Conservation (phyloP, 1,140 invertebrate genomes). For the Whitmania pigra region DNA sequence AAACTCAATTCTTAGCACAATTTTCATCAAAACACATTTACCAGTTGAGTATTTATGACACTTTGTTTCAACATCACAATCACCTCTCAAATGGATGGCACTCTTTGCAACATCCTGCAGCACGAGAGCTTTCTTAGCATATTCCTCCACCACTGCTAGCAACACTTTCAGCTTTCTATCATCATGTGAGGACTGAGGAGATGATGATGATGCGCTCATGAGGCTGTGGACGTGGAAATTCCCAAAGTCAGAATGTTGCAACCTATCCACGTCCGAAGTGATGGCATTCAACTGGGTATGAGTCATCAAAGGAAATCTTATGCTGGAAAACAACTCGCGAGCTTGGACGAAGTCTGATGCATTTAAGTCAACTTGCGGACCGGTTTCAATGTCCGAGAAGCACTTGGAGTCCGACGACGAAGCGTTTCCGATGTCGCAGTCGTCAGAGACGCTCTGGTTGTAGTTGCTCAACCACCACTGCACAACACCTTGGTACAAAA, state of each 20-base stretch:
- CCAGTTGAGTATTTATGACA: too few species aligned
- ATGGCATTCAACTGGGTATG: conserved; percentile 65
- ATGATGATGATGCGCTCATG: conserved; percentile 51
- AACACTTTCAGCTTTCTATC: conserved; percentile 3
- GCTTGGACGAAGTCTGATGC: conserved; percentile 40
- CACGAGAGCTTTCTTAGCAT: not conserved
- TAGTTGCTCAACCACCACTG: conserved; percentile 35
- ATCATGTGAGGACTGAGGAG: not conserved
- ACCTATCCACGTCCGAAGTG: conserved; percentile 63
- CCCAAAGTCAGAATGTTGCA: conserved; percentile 73
- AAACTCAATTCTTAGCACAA: too few species aligned
- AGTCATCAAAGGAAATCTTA: conserved; percentile 85
- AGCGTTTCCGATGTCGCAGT: not conserved
- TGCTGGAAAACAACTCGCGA: conserved; percentile 57
- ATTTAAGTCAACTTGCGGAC: not conserved
- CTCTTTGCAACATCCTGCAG: not conserved
- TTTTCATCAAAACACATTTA: too few species aligned
- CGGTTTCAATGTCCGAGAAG: too few species aligned
- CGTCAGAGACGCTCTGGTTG: not conserved
- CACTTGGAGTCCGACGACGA: too few species aligned
- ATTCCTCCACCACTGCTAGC: conserved; percentile 4
- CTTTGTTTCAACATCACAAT: not conserved
- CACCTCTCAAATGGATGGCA: not conserved
- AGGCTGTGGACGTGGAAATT: conserved; percentile 74
- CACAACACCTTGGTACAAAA: conserved; percentile 61